Percentiles rank a stretch among this genome's conserved stretches.
These are phyloP conservation scores for Xyrauchen texanus DNA, from an alignment of 2,113 vertebrate genomes.

Conservation along the genomic window DNA sequence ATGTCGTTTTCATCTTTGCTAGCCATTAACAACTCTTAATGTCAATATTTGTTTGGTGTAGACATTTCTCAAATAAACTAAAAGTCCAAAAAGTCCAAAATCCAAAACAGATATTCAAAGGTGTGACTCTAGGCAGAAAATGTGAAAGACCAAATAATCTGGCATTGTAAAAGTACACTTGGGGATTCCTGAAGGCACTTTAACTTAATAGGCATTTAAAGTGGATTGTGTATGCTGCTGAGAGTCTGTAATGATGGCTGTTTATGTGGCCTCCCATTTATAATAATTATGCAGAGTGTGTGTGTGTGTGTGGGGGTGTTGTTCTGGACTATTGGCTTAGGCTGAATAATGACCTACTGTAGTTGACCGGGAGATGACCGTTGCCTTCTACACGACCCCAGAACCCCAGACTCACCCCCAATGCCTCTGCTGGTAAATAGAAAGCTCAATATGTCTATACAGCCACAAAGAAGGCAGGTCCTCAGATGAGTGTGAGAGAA, in stretches of 20 bases:
- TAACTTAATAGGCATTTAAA: slow-evolving; percentile 85
- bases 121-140: slow-evolving; percentile 68
- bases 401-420: slow-evolving; percentile 81
- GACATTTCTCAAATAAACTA: background rate
- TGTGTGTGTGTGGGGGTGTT: slow-evolving; percentile 77
- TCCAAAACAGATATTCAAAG: slow-evolving; percentile 30
- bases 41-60: background rate
- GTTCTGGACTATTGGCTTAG: slow-evolving; percentile 94
- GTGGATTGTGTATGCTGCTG: slow-evolving; percentile 81
- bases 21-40: background rate
- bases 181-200: slow-evolving; percentile 79
- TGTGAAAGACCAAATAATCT: slow-evolving; percentile 72
- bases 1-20: slow-evolving; percentile 28
- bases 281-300: slow-evolving; percentile 97
- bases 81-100: background rate
- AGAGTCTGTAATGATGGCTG: slow-evolving; percentile 84
- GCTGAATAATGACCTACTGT: slow-evolving; percentile 92
- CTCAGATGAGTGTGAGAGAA: slow-evolving; percentile 69
- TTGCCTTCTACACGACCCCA: slow-evolving; percentile 91
- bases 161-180: slow-evolving; percentile 65
- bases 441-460: slow-evolving; percentile 76
- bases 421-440: slow-evolving; percentile 83
- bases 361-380: slow-evolving; percentile 94
- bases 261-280: slow-evolving; percentile 89
- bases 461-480: slow-evolving; percentile 74